Percentiles rank a stretch among this genome's conserved stretches.
phyloP scores from a whole-genome alignment of 2,113 vertebrate species.

The Psammodynastes pulverulentus region DNA sequence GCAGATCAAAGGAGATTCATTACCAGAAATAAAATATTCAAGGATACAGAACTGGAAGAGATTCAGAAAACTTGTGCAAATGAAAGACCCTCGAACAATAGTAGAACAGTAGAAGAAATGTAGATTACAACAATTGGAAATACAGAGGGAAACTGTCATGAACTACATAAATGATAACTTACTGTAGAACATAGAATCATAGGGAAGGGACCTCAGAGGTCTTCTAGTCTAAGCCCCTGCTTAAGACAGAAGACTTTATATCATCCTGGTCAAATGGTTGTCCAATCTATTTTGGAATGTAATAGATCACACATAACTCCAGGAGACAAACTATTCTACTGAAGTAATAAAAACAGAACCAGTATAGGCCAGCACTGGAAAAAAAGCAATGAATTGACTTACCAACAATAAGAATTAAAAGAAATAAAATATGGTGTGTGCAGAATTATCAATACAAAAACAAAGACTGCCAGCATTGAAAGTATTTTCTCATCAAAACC shows the following conservation, averaged over 20 bases:
- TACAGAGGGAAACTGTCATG: neutral
- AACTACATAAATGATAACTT: neutral
- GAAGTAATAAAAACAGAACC: neutral
- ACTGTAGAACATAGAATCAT: neutral
- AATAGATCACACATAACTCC: neutral
- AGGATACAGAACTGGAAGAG: neutral
- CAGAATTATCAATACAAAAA: neutral
- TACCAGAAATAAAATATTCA: neutral
- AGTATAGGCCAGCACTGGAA: neutral
- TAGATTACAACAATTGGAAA: neutral
- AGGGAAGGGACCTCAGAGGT: neutral
- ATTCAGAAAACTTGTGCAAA: neutral
- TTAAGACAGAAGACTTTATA: neutral
- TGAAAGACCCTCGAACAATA: neutral
- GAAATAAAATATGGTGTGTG: neutral
- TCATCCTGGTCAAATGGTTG: neutral
- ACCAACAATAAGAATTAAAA: neutral
- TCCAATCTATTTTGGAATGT: neutral
- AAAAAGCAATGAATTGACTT: neutral
- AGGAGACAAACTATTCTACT: neutral
- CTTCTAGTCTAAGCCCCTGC: neutral
- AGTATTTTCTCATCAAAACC: too few species aligned
- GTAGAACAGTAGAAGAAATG: neutral
- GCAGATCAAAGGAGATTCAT: neutral
- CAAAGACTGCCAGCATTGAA: neutral